Conservation (phyloP, 2,797 vertebrate genomes). For the Toxotes lorentzi region DNA sequence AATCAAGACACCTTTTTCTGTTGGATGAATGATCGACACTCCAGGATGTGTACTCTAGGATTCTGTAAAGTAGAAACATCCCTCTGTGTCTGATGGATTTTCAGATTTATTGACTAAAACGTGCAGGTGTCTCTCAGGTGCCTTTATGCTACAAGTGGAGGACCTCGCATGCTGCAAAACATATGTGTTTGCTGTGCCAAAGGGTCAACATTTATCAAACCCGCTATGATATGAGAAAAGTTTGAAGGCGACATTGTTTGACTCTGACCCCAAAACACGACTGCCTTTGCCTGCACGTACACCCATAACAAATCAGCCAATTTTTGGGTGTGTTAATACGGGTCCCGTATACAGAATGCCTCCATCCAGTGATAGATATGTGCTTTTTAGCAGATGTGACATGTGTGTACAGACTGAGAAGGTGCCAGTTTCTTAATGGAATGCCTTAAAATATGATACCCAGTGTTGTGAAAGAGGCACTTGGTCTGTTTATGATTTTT, state of each 20-base stretch:
- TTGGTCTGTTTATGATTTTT: conserved; percentile 66
- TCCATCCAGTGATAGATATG: conserved; percentile 56
- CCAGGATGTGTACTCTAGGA: neutral
- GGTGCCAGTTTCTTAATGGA: conserved; percentile 73
- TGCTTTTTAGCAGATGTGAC: conserved; percentile 56
- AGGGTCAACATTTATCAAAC: conserved; percentile 72
- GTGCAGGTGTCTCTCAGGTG: conserved; percentile 67
- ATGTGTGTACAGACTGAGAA: conserved; percentile 57
- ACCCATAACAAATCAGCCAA: conserved; percentile 44
- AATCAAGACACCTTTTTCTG: conserved; percentile 21
- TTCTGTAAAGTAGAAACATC: conserved; percentile 32
- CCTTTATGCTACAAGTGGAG: conserved; percentile 30
- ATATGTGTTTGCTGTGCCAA: conserved; percentile 48
- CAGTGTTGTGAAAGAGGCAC: conserved; percentile 60
- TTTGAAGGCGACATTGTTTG: conserved; percentile 46
- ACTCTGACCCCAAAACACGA: conserved; percentile 40
- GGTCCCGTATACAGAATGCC: conserved; percentile 74
- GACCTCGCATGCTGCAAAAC: conserved; percentile 59
- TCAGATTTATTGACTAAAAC: conserved; percentile 65
- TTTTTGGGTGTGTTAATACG: conserved; percentile 58
- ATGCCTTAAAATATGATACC: conserved; percentile 69
- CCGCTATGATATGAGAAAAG: conserved; percentile 20
- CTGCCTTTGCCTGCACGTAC: conserved; percentile 45
- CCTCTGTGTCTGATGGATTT: conserved; percentile 55
- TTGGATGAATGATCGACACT: conserved; percentile 17